Evolutionary conservation across 2,797 vertebrate species (phyloP), one percentile per base, ranked within the genome.

Genomic region (Squalus acanthias): DNA sequence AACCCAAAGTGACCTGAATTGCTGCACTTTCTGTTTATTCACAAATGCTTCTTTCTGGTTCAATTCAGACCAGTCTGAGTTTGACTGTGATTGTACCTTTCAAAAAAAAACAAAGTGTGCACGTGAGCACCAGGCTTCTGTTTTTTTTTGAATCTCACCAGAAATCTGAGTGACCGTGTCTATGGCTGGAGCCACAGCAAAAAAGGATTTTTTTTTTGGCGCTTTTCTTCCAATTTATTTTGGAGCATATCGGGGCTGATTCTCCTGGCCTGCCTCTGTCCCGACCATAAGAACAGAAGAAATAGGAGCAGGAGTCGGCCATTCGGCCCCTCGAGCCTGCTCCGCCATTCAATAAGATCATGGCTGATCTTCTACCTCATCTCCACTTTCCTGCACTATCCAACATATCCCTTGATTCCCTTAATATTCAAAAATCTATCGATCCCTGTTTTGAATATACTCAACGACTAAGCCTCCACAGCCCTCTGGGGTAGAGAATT

Each of bases 1-100:
- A 74, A 74, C 46, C 50, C 94, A 53, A 95, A 95, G 70, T 95
- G 69, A 95, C 46, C 94, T 95, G 50, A 76, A 95, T 95, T 95
- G 94, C 57, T 95, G 69, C 50, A 74, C 26, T 95, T 74, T 74
- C 46, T 53, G 94, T 95, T 95, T 76, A 76, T 95, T 53, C 94
- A 95, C 70, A 69, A 95, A 53, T 17, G 46, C 50, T 76, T 76
- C 69, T 53, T 33, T 74, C 70, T 95, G 70, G 70, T 20, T 76
- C 50, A 74, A 29, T 95, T 95, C 94, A 60, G 70, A 95, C 17
- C 70, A 74, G 94, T 57, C 70, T 53, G 70, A 26, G 70, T 57
- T 95, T 50, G 70, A 72, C 24, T 33, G 70, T 53, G 46, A 39
- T 17, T 15, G 15, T 57, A 95, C 13, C 46, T 74, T 15, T 69